Evolutionary conservation across 2,113 vertebrate species (phyloP).

Genomic region (Amphilophus citrinellus): DNA sequence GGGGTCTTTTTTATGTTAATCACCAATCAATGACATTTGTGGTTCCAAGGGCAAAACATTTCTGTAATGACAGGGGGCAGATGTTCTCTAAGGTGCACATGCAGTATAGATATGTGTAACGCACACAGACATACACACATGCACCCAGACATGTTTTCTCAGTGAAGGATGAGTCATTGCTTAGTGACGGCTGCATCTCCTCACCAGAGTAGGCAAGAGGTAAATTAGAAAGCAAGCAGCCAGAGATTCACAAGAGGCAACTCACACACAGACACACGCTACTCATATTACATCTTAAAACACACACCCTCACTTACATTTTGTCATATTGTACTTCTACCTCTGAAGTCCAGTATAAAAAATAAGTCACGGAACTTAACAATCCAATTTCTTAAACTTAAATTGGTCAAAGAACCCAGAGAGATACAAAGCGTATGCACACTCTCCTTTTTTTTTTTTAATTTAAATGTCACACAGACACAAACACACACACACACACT

Average conservation of each 20-base stretch:
- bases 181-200: constrained; percentile 1
- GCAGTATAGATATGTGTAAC: neutral
- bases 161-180: constrained; percentile 36
- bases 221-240: constrained; percentile 41
- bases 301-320: neutral
- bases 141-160: neutral
- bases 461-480: neutral
- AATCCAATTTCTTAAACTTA: constrained; percentile 17
- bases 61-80: constrained; percentile 8
- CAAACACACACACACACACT: neutral
- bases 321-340: constrained; percentile 3
- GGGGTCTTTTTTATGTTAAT: neutral
- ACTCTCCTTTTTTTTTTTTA: neutral
- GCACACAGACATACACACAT: neutral
- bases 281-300: constrained; percentile 9
- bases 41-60: constrained; percentile 9
- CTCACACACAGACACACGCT: neutral
- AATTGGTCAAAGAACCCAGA: constrained; percentile 24
- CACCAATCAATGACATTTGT: constrained; percentile 1
- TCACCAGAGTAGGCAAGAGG: constrained; percentile 28
- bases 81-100: constrained; percentile 6
- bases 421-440: neutral
- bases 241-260: constrained; percentile 4
- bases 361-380: neutral
- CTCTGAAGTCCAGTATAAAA: constrained; percentile 12